Conservation (phyloP, 2,888 invertebrate species). For the Phytoseiulus persimilis region DNA sequence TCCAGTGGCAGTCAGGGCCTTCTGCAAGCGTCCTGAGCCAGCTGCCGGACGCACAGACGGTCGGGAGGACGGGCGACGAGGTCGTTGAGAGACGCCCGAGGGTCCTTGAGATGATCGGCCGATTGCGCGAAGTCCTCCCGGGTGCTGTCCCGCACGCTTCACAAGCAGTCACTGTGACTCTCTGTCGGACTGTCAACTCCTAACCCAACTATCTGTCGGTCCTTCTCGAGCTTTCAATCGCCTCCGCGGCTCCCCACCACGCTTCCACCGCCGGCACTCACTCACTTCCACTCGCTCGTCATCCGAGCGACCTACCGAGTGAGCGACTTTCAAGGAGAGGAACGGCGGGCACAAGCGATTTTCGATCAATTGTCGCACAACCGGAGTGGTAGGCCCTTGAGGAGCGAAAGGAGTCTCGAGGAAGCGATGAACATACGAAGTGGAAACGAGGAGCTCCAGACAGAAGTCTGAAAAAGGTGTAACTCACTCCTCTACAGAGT, state of each 20-base stretch:
- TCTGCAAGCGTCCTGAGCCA: not conserved
- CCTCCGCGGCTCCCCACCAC: not conserved
- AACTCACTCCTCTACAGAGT: not conserved
- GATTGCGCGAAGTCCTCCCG: not conserved
- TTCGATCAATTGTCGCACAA: constrained; percentile 5
- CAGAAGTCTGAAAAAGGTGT: not conserved
- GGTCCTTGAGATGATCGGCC: not conserved
- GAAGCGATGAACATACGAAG: not conserved
- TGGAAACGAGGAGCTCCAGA: not conserved
- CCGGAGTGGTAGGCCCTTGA: not conserved
- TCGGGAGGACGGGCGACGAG: not conserved
- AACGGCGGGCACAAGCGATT: not conserved
- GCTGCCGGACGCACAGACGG: not conserved
- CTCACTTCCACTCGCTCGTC: not conserved
- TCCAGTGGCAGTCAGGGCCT: not conserved
- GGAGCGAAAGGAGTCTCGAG: not conserved
- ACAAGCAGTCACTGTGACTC: not conserved
- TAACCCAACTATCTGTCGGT: not conserved
- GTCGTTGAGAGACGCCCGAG: not conserved
- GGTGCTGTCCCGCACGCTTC: not conserved
- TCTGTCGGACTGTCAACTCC: not conserved
- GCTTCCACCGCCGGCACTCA: not conserved
- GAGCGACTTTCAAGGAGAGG: not conserved
- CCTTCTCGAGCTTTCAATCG: not conserved
- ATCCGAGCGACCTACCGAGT: not conserved